Conservation (phyloP, 2,113 vertebrate genomes). For the Tringa solitaria region DNA sequence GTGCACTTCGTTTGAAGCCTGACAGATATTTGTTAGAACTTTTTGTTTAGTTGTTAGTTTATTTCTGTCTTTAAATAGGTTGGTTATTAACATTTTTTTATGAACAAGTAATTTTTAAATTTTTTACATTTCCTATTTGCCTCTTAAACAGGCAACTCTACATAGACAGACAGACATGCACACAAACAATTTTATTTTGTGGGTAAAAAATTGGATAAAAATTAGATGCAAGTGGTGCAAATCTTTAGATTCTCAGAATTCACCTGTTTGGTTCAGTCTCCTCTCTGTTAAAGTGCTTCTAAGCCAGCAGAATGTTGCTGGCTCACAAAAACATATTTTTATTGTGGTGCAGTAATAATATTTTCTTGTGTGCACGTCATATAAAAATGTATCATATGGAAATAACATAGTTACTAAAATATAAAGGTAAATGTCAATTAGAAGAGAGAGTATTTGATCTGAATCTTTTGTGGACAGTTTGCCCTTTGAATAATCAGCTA, state of each 20-base stretch:
- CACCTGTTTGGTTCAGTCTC: background rate
- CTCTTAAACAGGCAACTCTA: background rate
- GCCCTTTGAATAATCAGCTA: slow-evolving; percentile 15
- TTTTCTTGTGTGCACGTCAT: background rate
- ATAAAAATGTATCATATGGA: slow-evolving; percentile 4
- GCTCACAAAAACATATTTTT: slow-evolving; percentile 1
- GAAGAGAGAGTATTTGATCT: slow-evolving; percentile 16
- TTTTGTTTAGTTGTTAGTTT: background rate
- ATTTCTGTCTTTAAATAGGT: background rate
- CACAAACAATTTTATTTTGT: background rate
- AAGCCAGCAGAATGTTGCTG: background rate
- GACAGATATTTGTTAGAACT: background rate
- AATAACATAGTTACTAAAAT: background rate
- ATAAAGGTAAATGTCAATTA: slow-evolving; percentile 45
- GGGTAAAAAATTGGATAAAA: accelerated
- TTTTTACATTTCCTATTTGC: background rate
- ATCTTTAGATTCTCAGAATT: background rate
- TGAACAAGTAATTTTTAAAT: background rate
- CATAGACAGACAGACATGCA: background rate
- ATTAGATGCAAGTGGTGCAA: background rate
- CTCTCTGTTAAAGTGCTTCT: background rate
- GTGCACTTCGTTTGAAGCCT: background rate
- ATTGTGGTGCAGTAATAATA: background rate
- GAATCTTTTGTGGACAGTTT: slow-evolving; percentile 30
- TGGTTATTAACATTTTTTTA: background rate